Base-by-base conservation (phyloP, 1,140 invertebrate species). In the Trichonephila inaurata region DNA sequence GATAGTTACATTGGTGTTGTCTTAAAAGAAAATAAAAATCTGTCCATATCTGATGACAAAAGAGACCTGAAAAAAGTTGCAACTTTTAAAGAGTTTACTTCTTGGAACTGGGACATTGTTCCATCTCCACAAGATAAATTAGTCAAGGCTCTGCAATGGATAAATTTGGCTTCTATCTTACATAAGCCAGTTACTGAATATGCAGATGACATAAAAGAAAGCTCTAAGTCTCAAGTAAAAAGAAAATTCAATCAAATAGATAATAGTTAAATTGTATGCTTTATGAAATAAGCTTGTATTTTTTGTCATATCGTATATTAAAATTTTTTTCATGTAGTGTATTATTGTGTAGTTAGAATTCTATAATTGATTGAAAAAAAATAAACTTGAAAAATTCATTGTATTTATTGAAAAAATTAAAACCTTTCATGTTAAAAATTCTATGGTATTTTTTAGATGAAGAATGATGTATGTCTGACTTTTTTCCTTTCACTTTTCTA, bases 31-130 rank as follows among this genome's bases (percentile, higher is more conserved):
- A 96, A 96, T 24, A 96, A 97, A 94, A 97, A 96, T 95, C 96
- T 82, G 6, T 19, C 89, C 19, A 24, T 64, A 8, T 91, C 89
- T 81, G 89, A 91, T 33, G 58, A 62, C 12, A 61, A 91, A 40
- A 81, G 28, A 91, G 72, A 97, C 7, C 95, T 96, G 0, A 95
- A 95, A 89, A 96, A 0, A 96, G 97, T 33, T 96, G 95, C 44
- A 61, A 83, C 94, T 64, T 98, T 98, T 95, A 96, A 97, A 90
- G 95, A 97, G 64, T 96, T 98, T 85, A 97, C 96, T 2, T 97
- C 97, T 95, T 98, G 98, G 98, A 98, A 98, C 95, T 98, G 97
- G 96, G 97, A 98, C 95, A 97, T 97, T 95, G 96, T 96, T 77
- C 97, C 97, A 64, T 97, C 97, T 8, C 96, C 96, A 94, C 97